Base-by-base conservation (phyloP, 2,797 vertebrate genomes). In the Aeoliscus strigatus region DNA sequence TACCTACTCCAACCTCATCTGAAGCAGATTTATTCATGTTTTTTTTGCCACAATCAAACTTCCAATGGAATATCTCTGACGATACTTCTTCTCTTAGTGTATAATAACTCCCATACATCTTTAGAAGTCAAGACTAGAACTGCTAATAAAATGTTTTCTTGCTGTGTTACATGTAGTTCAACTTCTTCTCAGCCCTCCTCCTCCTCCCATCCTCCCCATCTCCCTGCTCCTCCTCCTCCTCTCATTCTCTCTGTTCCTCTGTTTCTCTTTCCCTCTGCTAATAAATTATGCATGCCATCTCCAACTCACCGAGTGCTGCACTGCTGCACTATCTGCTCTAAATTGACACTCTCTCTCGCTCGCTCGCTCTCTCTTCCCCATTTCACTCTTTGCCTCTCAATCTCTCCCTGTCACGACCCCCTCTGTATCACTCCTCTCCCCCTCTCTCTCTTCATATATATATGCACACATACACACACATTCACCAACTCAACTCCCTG, bases 261-360 rank as follows among this genome's bases (percentile, higher is more conserved):
- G 80, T 77, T 81, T 74, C 66, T 77, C 66, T 77, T 70, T 84
- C 84, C 87, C 87, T 58, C 62, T 82, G 81, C 82, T 82, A 53
- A 90, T 89, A 90, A 90, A 86, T 91, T 88, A 89, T 88, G 82
- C 73, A 86, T 89, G 82, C 83, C 72, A 81, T 81, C 78, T 85
- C 72, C 85, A 87, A 87, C 89, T 86, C 77, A 72, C 75, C 66
- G 82, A 84, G 77, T 73, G 83, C 84, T 86, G 85, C 84, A 83
- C 88, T 86, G 84, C 88, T 92, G 89, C 92, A 79, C 88, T 89
- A 80, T 80, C 88, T 89, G 76, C 83, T 93, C 82, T 84, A 81
- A 85, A 83, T 83, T 79, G 70, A 77, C 70, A 51, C 77, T 80
- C 76, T 73, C 75, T 73, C 69, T 51, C 39, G 63, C 48, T 55